A percentile compares a stretch with the other conserved stretches of the same genome.
Conservation (phyloP, 2,797 vertebrate species). For the Brachyalestes nurse region DNA sequence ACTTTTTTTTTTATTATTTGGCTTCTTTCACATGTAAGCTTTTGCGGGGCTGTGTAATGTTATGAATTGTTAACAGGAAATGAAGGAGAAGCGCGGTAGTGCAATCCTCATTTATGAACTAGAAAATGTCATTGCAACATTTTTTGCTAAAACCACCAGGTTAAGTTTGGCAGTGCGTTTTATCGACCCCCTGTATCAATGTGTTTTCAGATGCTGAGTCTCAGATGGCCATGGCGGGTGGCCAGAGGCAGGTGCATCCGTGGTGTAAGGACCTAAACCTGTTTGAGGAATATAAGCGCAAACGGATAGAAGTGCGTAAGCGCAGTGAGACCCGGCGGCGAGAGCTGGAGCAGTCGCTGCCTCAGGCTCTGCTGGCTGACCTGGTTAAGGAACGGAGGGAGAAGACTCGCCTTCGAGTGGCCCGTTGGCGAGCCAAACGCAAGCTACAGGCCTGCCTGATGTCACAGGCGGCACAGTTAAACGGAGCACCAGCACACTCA, state of each 20-base stretch:
- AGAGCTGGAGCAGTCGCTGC: constrained; percentile 79
- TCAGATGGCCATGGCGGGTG: constrained; percentile 34
- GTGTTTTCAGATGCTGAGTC: constrained; percentile 45
- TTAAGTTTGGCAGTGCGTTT: no score
- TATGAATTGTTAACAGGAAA: neutral
- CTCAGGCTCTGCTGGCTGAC: constrained; percentile 80
- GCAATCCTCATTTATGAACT: neutral
- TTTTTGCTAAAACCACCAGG: no score
- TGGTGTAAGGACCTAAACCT: constrained; percentile 75
- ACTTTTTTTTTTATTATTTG: no score
- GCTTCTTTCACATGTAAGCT: no score
- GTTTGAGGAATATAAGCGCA: constrained; percentile 78
- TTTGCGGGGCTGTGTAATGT: no score
- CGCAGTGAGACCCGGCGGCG: constrained; percentile 70
- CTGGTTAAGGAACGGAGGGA: constrained; percentile 77
- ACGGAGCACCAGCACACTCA: constrained; percentile 20
- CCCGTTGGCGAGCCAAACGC: constrained; percentile 81
- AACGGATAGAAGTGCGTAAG: constrained; percentile 74
- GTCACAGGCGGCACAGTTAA: constrained; percentile 48
- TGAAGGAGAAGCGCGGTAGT: neutral
- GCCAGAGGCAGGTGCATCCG: constrained; percentile 62
- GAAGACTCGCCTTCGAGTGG: constrained; percentile 81
- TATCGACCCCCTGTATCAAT: neutral
- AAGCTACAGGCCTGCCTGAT: constrained; percentile 79
- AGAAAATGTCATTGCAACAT: neutral